Conservation (phyloP, 2,113 vertebrate species). For the Azemiops feae region DNA sequence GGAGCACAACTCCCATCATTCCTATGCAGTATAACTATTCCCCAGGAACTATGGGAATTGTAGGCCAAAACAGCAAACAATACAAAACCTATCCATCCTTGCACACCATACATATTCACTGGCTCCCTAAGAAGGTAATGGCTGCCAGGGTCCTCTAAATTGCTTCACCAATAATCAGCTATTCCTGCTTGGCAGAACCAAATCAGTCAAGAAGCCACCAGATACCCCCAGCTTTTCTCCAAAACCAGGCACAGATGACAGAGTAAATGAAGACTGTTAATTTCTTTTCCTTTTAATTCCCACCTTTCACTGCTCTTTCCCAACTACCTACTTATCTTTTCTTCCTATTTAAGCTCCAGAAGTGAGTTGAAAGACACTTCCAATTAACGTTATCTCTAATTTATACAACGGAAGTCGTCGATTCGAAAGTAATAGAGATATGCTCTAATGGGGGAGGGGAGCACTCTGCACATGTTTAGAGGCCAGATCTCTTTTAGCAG, state of each 20-base stretch:
- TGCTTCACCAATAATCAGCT: background rate
- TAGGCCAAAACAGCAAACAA: background rate
- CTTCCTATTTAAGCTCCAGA: background rate
- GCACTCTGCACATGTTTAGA: background rate
- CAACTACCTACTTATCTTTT: background rate
- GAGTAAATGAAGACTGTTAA: background rate
- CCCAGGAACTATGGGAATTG: background rate
- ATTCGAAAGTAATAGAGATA: background rate
- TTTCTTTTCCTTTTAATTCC: background rate
- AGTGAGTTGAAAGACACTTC: background rate
- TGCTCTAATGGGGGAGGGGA: background rate
- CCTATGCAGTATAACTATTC: no score
- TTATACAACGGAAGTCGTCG: background rate
- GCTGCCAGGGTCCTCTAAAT: background rate
- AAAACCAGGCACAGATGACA: background rate
- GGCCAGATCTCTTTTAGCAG: background rate
- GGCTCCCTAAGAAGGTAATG: background rate
- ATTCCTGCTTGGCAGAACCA: background rate
- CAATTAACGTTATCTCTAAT: background rate
- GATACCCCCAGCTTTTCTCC: background rate
- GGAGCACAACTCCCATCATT: background rate
- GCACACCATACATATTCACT: background rate
- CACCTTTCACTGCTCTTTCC: background rate
- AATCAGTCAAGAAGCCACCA: background rate
- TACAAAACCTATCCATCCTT: background rate